Evolutionary conservation across 1,140 invertebrate species (phyloP).

Genomic region (Steinernema khuongi): DNA sequence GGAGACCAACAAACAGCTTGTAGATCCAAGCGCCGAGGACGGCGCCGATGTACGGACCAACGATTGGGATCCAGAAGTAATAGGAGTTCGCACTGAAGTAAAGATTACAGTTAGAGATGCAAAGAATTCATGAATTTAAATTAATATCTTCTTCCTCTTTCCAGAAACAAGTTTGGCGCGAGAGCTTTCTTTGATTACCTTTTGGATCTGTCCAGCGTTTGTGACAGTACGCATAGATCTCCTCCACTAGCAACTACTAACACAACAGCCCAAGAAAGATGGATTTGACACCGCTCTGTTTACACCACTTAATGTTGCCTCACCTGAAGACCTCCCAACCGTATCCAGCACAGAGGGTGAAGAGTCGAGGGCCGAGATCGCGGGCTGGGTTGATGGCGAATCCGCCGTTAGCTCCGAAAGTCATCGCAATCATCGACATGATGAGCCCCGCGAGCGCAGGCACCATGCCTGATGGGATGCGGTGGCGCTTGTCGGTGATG

Average conservation of each 20-base stretch:
- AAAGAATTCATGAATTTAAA: too few species aligned
- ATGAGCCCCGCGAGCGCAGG: slow-evolving; percentile 64
- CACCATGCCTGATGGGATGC: slow-evolving; percentile 60
- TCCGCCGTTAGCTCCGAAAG: slow-evolving; percentile 65
- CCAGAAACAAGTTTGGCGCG: too few species aligned
- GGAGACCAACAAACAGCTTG: slow-evolving; percentile 68
- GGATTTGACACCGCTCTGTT: background rate
- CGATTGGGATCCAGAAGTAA: slow-evolving; percentile 65
- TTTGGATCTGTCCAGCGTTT: too few species aligned
- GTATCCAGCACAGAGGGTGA: slow-evolving; percentile 65
- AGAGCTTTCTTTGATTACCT: too few species aligned
- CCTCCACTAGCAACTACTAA: too few species aligned
- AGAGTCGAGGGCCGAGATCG: slow-evolving; percentile 66
- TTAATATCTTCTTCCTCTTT: too few species aligned
- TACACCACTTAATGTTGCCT: slow-evolving; percentile 15
- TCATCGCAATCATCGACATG: slow-evolving; percentile 64
- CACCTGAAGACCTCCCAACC: slow-evolving; percentile 63
- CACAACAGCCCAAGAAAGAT: slow-evolving; percentile 12
- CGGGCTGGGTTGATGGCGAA: slow-evolving; percentile 68
- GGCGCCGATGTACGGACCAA: slow-evolving; percentile 64
- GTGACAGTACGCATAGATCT: too few species aligned
- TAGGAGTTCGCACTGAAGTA: slow-evolving; percentile 39
- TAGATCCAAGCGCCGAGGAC: slow-evolving; percentile 63
- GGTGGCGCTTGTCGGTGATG: slow-evolving; percentile 64
- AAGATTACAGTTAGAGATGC: too few species aligned